These are phyloP conservation scores for Motacilla alba DNA, from an alignment of 2,113 vertebrate species.

Conservation along the genomic window DNA sequence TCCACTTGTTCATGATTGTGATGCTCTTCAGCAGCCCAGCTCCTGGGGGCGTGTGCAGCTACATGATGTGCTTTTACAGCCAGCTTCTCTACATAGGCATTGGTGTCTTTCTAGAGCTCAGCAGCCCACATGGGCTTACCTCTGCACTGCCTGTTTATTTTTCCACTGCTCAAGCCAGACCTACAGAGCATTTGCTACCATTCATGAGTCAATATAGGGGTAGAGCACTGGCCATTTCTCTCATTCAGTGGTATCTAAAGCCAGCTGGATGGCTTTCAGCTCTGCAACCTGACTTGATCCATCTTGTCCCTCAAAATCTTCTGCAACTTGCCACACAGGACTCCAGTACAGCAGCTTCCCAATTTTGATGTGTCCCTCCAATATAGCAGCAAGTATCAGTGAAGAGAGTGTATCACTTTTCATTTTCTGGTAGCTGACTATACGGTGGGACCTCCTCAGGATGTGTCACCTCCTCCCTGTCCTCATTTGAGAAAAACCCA, in stretches of 20 bases:
- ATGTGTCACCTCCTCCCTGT: neutral
- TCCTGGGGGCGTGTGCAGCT: neutral
- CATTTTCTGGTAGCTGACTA: neutral
- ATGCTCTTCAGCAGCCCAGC: neutral
- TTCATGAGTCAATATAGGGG: rapidly evolving
- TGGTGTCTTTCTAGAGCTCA: neutral
- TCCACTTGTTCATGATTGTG: too few relatives aligned
- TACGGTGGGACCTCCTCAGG: neutral
- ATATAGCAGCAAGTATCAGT: neutral
- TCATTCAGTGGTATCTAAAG: rapidly evolving
- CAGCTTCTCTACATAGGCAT: neutral
- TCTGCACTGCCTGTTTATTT: neutral
- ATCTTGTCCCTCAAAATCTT: neutral
- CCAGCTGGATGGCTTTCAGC: neutral
- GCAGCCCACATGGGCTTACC: neutral
- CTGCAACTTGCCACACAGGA: neutral
- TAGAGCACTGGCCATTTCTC: neutral
- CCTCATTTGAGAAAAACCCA: neutral
- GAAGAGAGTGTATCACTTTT: neutral
- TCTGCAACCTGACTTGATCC: neutral
- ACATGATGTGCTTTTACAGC: rapidly evolving
- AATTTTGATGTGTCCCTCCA: neutral
- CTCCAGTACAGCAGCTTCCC: neutral
- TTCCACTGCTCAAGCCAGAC: rapidly evolving
- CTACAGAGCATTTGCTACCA: neutral